Base-by-base conservation (phyloP, 2,113 vertebrate genomes). In the Sapayoa aenigma region DNA sequence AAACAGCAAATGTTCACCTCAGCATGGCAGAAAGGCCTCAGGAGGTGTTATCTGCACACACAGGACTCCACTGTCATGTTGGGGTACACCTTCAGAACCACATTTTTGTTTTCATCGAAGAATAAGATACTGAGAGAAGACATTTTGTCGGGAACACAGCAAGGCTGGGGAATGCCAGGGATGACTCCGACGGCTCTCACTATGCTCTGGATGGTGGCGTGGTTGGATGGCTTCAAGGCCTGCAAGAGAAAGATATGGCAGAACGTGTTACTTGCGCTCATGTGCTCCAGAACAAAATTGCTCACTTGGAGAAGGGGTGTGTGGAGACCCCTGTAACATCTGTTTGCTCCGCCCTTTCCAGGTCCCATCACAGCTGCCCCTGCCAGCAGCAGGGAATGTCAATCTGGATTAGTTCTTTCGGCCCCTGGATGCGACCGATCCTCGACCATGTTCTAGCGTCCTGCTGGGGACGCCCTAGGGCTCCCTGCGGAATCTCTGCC, bases 21-120 rank as follows among this genome's bases (percentile, higher is more conserved):
- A 62, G 82, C 60, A 12, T 56, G 39, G 53, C 22, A 9, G 2
- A 39, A 69, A 50, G 86, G 75, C 60, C 84, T 46, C 73, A 62
- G 7, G 2, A 55, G 27, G 31, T 14, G 96, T 98, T 99, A 99
- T 98, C 99, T 98, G 96, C 99, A 99, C 1, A 98, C 99, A 20
- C 99, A 99, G 33, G 99, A 99, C 84, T 99, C 99, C 75, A 99
- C 99, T 77, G 98, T 99, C 99, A 99, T 99, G 97, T 99, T 99
- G 90, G 99, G 99, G 81, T 99, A 99, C 28, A 99, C 99, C 93
- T 99, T 99, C 71, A 99, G 98, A 71, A 99, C 99, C 60, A 99
- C 99, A 0, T 99, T 99, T 95, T 98, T 99, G 94, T 99, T 99
- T 95, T 99, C 99, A 3, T 99, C 99, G 1, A 99, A 98, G 98